phyloP scores from a whole-genome alignment of 2,113 vertebrate species.

The Brachypodius melanocephalos region DNA sequence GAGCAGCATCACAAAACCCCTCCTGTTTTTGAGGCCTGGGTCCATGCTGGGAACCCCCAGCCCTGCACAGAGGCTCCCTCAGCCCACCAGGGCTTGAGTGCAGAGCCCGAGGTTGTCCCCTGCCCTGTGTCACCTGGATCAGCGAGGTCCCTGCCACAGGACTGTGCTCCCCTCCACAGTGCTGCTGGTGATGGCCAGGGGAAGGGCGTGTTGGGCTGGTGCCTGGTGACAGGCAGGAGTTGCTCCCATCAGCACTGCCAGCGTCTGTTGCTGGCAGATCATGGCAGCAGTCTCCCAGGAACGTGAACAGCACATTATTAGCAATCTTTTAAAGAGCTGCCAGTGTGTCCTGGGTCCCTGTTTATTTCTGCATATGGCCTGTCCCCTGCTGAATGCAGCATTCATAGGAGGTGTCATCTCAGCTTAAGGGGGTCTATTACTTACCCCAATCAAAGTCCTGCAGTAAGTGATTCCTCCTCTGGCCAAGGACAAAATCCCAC shows the following conservation, averaged over 20 bases:
- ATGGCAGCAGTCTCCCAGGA: background rate
- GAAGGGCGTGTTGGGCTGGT: background rate
- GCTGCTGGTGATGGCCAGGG: background rate
- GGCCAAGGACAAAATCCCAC: background rate
- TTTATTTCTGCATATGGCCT: background rate
- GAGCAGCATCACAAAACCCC: background rate
- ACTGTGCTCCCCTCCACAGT: background rate
- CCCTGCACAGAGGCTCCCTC: background rate
- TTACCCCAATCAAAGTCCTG: background rate
- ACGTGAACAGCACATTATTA: slow-evolving; percentile 41
- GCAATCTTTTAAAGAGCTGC: slow-evolving; percentile 40
- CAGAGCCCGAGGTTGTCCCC: background rate
- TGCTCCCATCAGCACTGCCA: background rate
- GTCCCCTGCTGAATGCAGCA: background rate
- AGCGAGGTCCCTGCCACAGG: rapidly evolving
- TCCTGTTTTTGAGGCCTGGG: background rate
- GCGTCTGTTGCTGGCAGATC: background rate
- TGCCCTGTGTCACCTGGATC: background rate
- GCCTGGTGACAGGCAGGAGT: background rate
- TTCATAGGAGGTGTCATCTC: background rate
- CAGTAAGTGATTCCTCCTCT: background rate
- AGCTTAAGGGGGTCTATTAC: background rate
- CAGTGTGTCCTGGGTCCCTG: background rate
- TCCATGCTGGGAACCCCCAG: background rate
- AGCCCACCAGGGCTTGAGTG: background rate